phyloP scores from a whole-genome alignment of 1,140 invertebrate species.

The Sycobia sp. region DNA sequence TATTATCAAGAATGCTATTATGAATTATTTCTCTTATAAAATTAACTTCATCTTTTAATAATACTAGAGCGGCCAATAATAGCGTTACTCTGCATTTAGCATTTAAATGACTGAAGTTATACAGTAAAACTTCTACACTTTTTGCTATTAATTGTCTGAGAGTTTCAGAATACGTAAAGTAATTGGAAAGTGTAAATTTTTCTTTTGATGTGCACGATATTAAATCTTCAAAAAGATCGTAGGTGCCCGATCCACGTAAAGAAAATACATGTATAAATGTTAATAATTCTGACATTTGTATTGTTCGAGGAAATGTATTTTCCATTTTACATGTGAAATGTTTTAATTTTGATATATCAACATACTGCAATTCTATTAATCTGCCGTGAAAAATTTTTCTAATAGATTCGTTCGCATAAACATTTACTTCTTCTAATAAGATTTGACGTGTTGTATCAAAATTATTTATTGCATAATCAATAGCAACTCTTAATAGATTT shows the following conservation, averaged over 20 bases:
- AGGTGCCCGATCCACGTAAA: background rate
- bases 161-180: conserved; percentile 14
- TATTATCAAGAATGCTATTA: conserved; percentile 3
- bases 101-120: conserved; percentile 27
- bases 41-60: conserved; percentile 41
- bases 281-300: conserved; percentile 6
- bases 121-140: conserved; percentile 28
- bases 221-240: conserved; percentile 18
- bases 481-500: background rate
- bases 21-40: conserved; percentile 34
- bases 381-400: background rate
- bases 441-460: conserved; percentile 1
- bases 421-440: conserved; percentile 9
- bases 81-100: conserved; percentile 13
- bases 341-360: conserved; percentile 15
- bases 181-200: conserved; percentile 12
- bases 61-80: conserved; percentile 37
- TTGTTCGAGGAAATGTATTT: background rate
- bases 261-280: conserved; percentile 1
- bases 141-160: background rate
- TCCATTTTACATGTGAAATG: conserved; percentile 1
- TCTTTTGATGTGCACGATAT: background rate
- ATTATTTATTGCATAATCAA: conserved; percentile 7
- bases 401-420: conserved; percentile 12
- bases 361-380: background rate